These are phyloP conservation scores for Cetonia aurata DNA, from an alignment of 2,888 invertebrate species.

Conservation along the genomic window DNA sequence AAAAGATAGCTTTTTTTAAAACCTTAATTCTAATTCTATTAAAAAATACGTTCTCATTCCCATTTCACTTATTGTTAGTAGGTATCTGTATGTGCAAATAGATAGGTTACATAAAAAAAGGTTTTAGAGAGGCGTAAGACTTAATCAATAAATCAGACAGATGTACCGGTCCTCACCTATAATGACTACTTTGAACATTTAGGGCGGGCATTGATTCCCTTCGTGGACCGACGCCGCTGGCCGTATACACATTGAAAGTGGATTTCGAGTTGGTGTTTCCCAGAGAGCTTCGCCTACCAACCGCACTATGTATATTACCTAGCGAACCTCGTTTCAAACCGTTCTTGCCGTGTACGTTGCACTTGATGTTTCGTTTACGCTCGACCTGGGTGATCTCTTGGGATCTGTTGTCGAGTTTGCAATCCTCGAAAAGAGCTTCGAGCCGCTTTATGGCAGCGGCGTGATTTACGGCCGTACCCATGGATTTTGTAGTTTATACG, in stretches of 20 bases:
- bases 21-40: too few species aligned
- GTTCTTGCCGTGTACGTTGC: slow-evolving; percentile 78
- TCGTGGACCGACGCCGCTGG: slow-evolving; percentile 67
- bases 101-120: too few species aligned
- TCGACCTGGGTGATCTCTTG: slow-evolving; percentile 65
- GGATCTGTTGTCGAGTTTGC: slow-evolving; percentile 69
- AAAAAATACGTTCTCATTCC: too few species aligned
- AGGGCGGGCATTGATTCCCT: slow-evolving; percentile 67
- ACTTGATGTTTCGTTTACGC: slow-evolving; percentile 74
- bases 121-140: too few species aligned
- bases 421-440: slow-evolving; percentile 79
- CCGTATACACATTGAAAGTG: slow-evolving; percentile 53
- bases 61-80: too few species aligned
- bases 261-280: slow-evolving; percentile 63
- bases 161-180: slow-evolving; percentile 55
- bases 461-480: slow-evolving; percentile 71
- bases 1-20: too few species aligned
- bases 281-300: slow-evolving; percentile 73
- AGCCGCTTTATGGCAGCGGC: slow-evolving; percentile 78
- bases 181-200: slow-evolving; percentile 57
- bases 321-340: slow-evolving; percentile 70
- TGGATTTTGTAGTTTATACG: slow-evolving; percentile 44
- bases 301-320: slow-evolving; percentile 69
- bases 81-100: too few species aligned
- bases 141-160: slow-evolving; percentile 36